These are phyloP conservation scores for Entosphenus tridentatus DNA, from an alignment of 2,113 vertebrate genomes.

Conservation along the genomic window DNA sequence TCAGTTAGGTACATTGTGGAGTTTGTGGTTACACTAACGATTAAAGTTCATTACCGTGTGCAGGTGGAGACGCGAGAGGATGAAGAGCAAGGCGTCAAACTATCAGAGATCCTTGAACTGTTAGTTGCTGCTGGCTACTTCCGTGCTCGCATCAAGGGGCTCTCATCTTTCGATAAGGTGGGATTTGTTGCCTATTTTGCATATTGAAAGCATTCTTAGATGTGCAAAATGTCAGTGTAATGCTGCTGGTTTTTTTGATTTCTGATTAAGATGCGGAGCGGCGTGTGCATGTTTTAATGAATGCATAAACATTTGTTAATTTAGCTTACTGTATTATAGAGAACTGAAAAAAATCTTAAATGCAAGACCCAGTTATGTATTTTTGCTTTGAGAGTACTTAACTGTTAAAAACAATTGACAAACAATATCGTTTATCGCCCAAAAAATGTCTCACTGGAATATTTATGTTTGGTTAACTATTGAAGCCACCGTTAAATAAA, in stretches of 20 bases:
- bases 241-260: too few species aligned
- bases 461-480: neutral
- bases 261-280: too few species aligned
- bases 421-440: neutral
- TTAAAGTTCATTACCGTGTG: neutral
- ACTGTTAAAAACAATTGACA: neutral
- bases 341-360: neutral
- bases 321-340: too few species aligned
- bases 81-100: constrained; percentile 72
- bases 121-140: constrained; percentile 91
- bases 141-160: constrained; percentile 74
- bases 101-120: constrained; percentile 74
- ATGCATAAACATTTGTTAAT: too few species aligned
- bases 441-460: neutral
- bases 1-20: too few species aligned
- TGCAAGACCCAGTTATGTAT: neutral
- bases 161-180: constrained; percentile 92
- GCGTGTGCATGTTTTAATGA: too few species aligned
- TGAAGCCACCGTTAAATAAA: neutral
- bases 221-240: too few species aligned
- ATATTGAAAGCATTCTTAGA: too few species aligned
- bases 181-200: too few species aligned
- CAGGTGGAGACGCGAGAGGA: constrained; percentile 89
- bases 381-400: neutral
- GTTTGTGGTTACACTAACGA: too few species aligned